Evolutionary conservation across 2,797 vertebrate species (phyloP).

Genomic region (Gallinago solitaria): DNA sequence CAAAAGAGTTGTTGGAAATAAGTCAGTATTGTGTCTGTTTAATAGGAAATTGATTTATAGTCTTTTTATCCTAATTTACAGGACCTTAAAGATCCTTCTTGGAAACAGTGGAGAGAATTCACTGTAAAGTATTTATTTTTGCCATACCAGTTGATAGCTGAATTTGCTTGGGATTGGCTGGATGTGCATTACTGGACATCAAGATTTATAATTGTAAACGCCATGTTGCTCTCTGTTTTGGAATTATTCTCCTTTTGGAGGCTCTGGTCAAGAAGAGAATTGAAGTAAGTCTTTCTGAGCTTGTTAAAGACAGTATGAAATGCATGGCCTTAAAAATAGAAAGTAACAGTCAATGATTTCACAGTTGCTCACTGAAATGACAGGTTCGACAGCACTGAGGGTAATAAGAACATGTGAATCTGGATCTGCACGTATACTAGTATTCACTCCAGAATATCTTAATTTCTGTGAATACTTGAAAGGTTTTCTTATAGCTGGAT

Average conservation of each 20-base stretch:
- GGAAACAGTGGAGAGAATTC: constrained; percentile 92
- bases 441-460: not conserved
- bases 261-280: constrained; percentile 83
- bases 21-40: not conserved
- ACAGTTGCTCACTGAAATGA: not conserved
- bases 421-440: not conserved
- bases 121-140: constrained; percentile 88
- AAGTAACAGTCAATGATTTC: not conserved
- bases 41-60: not conserved
- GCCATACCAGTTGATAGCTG: constrained; percentile 92
- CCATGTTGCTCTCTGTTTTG: constrained; percentile 89
- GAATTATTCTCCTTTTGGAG: constrained; percentile 88
- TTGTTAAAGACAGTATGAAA: not conserved
- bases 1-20: not conserved
- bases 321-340: not conserved
- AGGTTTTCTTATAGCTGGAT: not conserved
- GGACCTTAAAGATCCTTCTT: constrained; percentile 84
- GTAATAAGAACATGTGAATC: not conserved
- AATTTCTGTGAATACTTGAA: not conserved
- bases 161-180: constrained; percentile 96
- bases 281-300: constrained; percentile 80
- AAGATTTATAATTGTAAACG: constrained; percentile 90
- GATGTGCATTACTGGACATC: constrained; percentile 94
- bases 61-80: constrained; percentile 19
- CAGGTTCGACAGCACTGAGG: not conserved